These are phyloP conservation scores for Molorchus minor DNA, from an alignment of 2,888 invertebrate species.

Conservation along the genomic window DNA sequence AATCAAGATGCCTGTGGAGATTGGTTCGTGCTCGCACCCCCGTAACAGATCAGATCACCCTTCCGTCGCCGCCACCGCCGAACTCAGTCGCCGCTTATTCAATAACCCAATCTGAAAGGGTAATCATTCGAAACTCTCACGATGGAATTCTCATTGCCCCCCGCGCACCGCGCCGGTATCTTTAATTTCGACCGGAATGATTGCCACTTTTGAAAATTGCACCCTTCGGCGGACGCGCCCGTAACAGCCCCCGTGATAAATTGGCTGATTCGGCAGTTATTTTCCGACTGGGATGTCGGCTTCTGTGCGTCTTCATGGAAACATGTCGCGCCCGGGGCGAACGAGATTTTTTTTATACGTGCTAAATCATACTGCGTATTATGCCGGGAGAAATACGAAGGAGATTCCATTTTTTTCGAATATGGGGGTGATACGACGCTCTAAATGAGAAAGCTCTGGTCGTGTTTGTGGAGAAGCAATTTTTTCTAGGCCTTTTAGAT, in stretches of 20 bases:
- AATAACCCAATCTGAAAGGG: conserved; percentile 26
- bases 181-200: conserved; percentile 42
- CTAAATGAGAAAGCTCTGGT: no score
- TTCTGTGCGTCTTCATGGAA: no score
- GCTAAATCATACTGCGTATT: no score
- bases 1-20: conserved; percentile 41
- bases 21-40: conserved; percentile 29
- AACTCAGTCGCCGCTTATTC: conserved; percentile 13
- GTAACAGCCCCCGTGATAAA: conserved; percentile 25
- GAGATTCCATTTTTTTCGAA: no score
- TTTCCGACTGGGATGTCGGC: conserved; percentile 15
- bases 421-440: no score
- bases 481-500: no score
- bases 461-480: no score
- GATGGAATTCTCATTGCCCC: conserved; percentile 31
- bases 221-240: conserved; percentile 18
- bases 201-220: conserved; percentile 41
- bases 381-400: no score
- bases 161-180: conserved; percentile 33
- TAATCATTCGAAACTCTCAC: conserved; percentile 28
- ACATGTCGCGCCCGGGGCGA: no score
- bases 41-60: no score
- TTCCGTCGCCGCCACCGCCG: conserved; percentile 1
- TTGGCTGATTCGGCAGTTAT: conserved; percentile 27
- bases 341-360: no score